These are phyloP conservation scores for Dyspetes luteomarginatus DNA, from an alignment of 2,888 invertebrate species.

Conservation along the genomic window DNA sequence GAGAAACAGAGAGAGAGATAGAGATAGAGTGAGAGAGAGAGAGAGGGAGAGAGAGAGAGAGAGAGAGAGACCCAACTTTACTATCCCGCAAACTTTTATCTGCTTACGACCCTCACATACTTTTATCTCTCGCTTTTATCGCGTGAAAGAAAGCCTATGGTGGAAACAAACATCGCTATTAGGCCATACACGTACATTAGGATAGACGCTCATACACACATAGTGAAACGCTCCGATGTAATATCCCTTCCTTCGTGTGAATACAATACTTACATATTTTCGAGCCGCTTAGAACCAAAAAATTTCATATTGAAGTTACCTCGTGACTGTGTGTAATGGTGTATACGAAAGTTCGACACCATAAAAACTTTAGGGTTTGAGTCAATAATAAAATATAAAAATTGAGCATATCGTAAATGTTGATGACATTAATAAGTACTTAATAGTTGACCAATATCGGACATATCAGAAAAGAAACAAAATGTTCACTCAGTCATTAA, in stretches of 20 bases:
- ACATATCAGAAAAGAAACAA: too few species aligned
- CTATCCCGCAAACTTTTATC: constrained; percentile 5
- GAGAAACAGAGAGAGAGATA: background rate
- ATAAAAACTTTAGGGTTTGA: too few species aligned
- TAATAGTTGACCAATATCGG: too few species aligned
- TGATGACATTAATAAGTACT: too few species aligned
- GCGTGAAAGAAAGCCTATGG: background rate
- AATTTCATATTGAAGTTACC: background rate
- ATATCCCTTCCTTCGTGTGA: background rate
- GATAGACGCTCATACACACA: too few species aligned
- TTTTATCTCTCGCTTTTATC: background rate
- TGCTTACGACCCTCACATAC: constrained; percentile 10
- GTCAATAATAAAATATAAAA: too few species aligned
- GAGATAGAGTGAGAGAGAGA: too few species aligned
- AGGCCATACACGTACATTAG: constrained; percentile 4
- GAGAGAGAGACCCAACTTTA: background rate
- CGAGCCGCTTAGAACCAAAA: background rate
- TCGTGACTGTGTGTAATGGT: too few species aligned
- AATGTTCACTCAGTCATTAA: too few species aligned
- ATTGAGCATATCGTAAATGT: too few species aligned
- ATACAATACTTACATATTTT: background rate
- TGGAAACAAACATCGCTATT: constrained; percentile 29
- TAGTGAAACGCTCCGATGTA: background rate
- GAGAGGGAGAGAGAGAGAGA: background rate
- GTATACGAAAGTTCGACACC: too few species aligned